These are phyloP conservation scores for Epizoanthus ramosus DNA, from an alignment of 92 coral and sea anemone species.

Conservation along the genomic window DNA sequence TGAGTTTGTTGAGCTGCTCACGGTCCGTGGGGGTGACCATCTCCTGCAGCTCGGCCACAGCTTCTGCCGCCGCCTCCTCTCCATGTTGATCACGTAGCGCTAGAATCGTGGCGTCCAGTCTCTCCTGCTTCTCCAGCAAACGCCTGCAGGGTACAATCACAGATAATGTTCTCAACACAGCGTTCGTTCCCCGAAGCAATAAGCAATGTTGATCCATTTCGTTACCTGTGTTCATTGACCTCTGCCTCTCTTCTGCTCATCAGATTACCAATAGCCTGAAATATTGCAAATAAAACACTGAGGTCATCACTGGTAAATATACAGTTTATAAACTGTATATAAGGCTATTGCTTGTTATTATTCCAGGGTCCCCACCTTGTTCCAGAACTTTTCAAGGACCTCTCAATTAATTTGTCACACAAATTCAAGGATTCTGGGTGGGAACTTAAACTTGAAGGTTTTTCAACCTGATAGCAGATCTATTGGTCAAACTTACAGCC, in stretches of 20 bases:
- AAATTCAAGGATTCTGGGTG: no score
- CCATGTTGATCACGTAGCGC: constrained; percentile 85
- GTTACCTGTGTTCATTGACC: constrained; percentile 80
- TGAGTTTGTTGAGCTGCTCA: constrained; percentile 79
- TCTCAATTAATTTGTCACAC: no score
- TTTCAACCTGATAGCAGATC: no score
- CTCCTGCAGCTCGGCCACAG: constrained; percentile 80
- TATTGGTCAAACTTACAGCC: no score
- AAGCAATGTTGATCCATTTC: not conserved
- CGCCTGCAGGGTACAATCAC: constrained; percentile 57
- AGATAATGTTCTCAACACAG: not conserved
- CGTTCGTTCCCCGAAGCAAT: not conserved
- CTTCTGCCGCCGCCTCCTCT: constrained; percentile 85
- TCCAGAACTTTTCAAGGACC: no score
- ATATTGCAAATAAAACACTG: not conserved
- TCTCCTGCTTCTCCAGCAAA: constrained; percentile 85
- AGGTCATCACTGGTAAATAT: not conserved
- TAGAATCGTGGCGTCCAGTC: constrained; percentile 77
- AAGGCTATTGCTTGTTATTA: no score
- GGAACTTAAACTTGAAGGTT: no score
- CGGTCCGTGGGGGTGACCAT: constrained; percentile 82
- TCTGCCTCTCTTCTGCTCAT: constrained; percentile 86
- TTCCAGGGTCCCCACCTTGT: not conserved
- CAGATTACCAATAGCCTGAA: constrained; percentile 85
- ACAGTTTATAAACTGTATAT: no score